Base-by-base conservation (phyloP, 2,888 invertebrate genomes). In the Odontothrips loti region DNA sequence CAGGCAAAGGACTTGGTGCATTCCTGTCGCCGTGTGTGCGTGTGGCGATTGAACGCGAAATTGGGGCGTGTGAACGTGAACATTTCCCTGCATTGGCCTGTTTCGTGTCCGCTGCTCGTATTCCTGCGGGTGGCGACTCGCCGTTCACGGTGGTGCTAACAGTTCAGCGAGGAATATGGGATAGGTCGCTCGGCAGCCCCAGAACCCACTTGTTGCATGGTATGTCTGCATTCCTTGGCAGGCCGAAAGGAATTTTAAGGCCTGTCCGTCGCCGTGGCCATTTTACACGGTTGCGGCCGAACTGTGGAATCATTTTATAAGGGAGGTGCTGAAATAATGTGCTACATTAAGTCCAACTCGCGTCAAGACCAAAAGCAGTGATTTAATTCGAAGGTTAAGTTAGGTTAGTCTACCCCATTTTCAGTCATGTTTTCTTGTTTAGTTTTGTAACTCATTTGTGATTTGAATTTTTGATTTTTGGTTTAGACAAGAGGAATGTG, bases 1-100 rank as follows among this genome's bases (percentile, higher is more conserved):
- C 68, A 75, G 68, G 68, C 68, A 27, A 75, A 75, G 68, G 68
- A 75, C 68, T 75, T 75, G 68, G 68, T 75, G 68, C 68, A 75
- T 75, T 75, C 68, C 68, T 75, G 68, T 10, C 68, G 23, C 68
- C 23, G 23, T 23, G 27, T 75, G 27, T 27, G 68, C 27, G 68
- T 68, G 68, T 75, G n/a, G n/a, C n/a, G 58, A 20, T 58, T 58
- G 68, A 8, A 10, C 68, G 68, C 68, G 23, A 43, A 27, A 75
- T 75, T 75, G 4, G 12, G 12, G 23, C 17, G 68, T 27, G 12
- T 23, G 12, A 10, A 75, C 17, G 68, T 27, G 12, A 75, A 75
- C 68, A 27, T 12, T 10, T 11, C 27, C 9, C 11, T 23, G 68
- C 23, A 10, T 75, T 75, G 1, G 27, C 23, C 3, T 27, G 23